These are phyloP conservation scores for Eumerus sabulonum DNA, from an alignment of 2,888 invertebrate genomes.

Conservation along the genomic window DNA sequence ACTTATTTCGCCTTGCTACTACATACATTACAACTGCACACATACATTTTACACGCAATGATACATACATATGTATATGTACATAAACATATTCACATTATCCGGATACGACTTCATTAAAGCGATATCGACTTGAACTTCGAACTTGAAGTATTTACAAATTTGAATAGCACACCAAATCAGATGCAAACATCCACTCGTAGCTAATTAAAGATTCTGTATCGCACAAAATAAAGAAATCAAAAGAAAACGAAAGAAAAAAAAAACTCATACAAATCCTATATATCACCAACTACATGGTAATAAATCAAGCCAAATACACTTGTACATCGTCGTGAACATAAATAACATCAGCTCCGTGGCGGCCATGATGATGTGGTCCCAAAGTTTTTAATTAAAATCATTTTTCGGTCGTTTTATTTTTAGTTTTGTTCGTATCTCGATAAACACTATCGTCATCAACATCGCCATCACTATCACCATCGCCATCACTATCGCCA, in stretches of 20 bases:
- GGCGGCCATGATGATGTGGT: slow-evolving; percentile 67
- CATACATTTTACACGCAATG: slow-evolving; percentile 1
- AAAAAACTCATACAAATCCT: slow-evolving; percentile 70
- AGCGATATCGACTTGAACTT: slow-evolving; percentile 39
- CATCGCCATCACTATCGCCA: slow-evolving; percentile 9
- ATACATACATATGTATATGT: slow-evolving; percentile 15
- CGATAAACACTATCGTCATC: slow-evolving; percentile 25
- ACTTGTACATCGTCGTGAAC: slow-evolving; percentile 68
- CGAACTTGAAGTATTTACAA: slow-evolving; percentile 12
- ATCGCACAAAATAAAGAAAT: slow-evolving; percentile 72
- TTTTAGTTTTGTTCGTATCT: slow-evolving; percentile 37
- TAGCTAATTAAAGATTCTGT: slow-evolving; percentile 69
- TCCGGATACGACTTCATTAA: slow-evolving; percentile 13
- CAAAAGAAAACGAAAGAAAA: slow-evolving; percentile 68
- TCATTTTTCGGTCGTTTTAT: slow-evolving; percentile 32
- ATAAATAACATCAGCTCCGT: slow-evolving; percentile 63
- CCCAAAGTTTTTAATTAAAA: slow-evolving; percentile 69
- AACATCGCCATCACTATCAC: slow-evolving; percentile 6
- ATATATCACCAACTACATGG: slow-evolving; percentile 68
- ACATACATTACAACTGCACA: slow-evolving; percentile 48
- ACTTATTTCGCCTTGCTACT: slow-evolving; percentile 54
- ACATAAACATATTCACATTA: slow-evolving; percentile 34
- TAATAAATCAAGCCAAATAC: slow-evolving; percentile 68
- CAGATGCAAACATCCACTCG: slow-evolving; percentile 20
- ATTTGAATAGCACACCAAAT: slow-evolving; percentile 13